These are phyloP conservation scores for Microcaecilia unicolor DNA, from an alignment of 2,797 vertebrate species.

Conservation along the genomic window DNA sequence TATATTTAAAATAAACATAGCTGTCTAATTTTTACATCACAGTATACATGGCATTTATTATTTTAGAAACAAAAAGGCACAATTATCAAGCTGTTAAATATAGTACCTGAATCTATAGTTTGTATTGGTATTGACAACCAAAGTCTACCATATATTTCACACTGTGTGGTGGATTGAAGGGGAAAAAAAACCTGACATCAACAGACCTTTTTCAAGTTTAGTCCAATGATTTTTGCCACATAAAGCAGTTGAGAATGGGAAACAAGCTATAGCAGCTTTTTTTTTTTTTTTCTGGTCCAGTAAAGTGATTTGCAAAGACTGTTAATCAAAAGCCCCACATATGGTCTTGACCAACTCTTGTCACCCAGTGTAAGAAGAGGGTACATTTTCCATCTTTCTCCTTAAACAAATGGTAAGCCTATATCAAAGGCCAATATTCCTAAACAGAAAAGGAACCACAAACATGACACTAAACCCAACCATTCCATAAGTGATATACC, in stretches of 20 bases:
- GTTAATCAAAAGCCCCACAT: constrained; percentile 25
- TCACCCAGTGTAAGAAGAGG: constrained; percentile 15
- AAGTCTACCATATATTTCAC: constrained; percentile 30
- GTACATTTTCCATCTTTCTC: constrained; percentile 19
- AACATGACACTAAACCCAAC: constrained; percentile 82
- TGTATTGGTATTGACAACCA: constrained; percentile 20
- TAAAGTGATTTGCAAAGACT: constrained; percentile 29
- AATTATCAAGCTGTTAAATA: constrained; percentile 54
- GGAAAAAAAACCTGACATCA: constrained; percentile 13
- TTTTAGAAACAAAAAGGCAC: constrained; percentile 66
- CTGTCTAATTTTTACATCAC: constrained; percentile 39
- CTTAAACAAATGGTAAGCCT: neutral
- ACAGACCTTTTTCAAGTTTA: constrained; percentile 36
- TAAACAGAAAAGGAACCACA: constrained; percentile 74
- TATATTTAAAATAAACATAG: constrained; percentile 32
- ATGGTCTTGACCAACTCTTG: constrained; percentile 24
- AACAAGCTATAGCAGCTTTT: constrained; percentile 18
- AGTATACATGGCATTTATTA: constrained; percentile 56
- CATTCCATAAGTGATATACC: constrained; percentile 78
- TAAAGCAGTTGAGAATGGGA: constrained; percentile 27
- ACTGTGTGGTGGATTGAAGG: constrained; percentile 24
- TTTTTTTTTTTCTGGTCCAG: constrained; percentile 37
- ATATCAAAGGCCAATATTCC: constrained; percentile 57
- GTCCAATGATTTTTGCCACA: constrained; percentile 34
- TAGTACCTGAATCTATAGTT: constrained; percentile 49